Base-by-base conservation (phyloP, 1,140 invertebrate species). In the Leptinotarsa undecemlineata region DNA sequence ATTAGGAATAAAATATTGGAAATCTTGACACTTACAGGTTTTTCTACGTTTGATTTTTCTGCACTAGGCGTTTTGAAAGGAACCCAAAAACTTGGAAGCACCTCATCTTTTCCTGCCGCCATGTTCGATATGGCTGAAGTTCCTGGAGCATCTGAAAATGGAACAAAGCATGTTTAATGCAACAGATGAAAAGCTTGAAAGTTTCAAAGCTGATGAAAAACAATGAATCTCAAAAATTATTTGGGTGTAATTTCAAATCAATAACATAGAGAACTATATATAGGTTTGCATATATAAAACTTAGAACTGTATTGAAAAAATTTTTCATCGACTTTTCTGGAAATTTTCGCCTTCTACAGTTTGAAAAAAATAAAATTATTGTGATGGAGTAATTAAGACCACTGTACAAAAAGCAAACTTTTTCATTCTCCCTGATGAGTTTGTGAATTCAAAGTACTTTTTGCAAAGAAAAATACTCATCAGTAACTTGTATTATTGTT, bases 31-130 rank as follows among this genome's bases (percentile, higher is more conserved):
- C 86, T 85, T 86, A 92, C 91, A 17, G 97, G 97, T 86, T 98
- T 99, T 73, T 92, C 86, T 2, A 97, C 75, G 78, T 89, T 90
- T 2, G 86, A 85, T 80, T 90, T 86, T 80, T 93, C 93, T 2
- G 93, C 92, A 83, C 94, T 90, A 1, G 97, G 96, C n/a, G 97
- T 94, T 81, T 97, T 91, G 3, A 94, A 94, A 13, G 98, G 98
- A 73, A 99, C 91, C 98, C 98, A 99, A 86, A 99, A 99, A 87
- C 96, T 98, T 0, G 97, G 97, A 51, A 99, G 87, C 23, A 68
- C 51, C 51, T 57, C 95, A 23, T 88, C 86, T 48, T 84, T 83
- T 0, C 89, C 90, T 77, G 88, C 87, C 6, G 85, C 83, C 93
- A 95, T 95, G 80, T 95, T 95, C 3, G 93, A 95, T 63, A 95